phyloP scores from a whole-genome alignment of 2,797 vertebrate species.

The Thunnus albacares region DNA sequence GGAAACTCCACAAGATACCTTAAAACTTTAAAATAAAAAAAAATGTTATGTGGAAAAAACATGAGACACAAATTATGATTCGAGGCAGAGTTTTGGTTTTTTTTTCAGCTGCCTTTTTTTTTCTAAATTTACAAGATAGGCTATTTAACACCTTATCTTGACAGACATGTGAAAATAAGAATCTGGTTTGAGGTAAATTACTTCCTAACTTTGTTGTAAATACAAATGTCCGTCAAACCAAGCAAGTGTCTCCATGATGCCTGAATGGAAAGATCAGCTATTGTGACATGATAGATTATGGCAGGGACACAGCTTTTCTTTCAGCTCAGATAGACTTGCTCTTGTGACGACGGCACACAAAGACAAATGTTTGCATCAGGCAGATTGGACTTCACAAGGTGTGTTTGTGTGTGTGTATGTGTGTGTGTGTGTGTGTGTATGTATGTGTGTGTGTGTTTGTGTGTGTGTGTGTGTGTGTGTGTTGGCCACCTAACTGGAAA shows the following conservation, averaged over 20 bases:
- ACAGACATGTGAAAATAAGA: background rate
- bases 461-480: background rate
- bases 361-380: conserved; percentile 65
- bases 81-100: background rate
- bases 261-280: conserved; percentile 27
- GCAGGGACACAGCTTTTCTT: conserved; percentile 60
- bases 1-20: background rate
- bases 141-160: background rate
- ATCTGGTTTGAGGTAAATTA: background rate
- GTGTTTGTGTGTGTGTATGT: conserved; percentile 1
- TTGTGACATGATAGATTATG: conserved; percentile 64
- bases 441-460: background rate
- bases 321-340: conserved; percentile 56
- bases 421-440: conserved; percentile 8
- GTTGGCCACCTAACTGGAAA: conserved; percentile 60
- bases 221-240: conserved; percentile 16
- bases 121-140: background rate
- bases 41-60: background rate
- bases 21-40: background rate
- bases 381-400: conserved; percentile 46
- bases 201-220: conserved; percentile 2
- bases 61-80: background rate
- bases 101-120: background rate
- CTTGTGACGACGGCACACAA: conserved; percentile 31
- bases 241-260: conserved; percentile 31